phyloP scores from a whole-genome alignment of 2,888 invertebrate species.

The Pyrrhia umbra region DNA sequence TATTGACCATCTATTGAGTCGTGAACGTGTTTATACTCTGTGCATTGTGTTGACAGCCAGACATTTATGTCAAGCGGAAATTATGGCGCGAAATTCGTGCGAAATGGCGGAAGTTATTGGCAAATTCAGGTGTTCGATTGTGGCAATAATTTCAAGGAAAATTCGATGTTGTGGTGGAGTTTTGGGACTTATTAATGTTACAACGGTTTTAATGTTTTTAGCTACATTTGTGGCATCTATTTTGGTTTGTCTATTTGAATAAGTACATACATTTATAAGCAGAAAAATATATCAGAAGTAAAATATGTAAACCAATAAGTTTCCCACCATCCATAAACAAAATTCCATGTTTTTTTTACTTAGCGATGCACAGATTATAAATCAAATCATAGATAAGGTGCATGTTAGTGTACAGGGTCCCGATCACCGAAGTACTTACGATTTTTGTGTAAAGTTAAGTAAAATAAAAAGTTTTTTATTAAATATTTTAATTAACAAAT shows the following conservation, averaged over 20 bases:
- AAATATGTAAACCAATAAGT: not conserved
- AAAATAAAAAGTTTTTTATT: conserved; percentile 39
- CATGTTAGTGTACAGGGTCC: conserved; percentile 64
- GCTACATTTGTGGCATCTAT: not conserved
- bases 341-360: not conserved
- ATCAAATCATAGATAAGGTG: conserved; percentile 48
- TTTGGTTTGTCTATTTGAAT: conserved; percentile 7
- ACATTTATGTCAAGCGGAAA: conserved; percentile 49
- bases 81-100: conserved; percentile 34
- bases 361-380: conserved; percentile 47
- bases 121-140: conserved; percentile 36
- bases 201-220: not conserved
- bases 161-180: conserved; percentile 3
- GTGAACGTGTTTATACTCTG: conserved; percentile 52
- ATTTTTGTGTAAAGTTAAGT: conserved; percentile 55
- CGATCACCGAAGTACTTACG: conserved; percentile 60
- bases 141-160: conserved; percentile 12
- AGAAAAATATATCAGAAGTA: too few species aligned
- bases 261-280: too few species aligned
- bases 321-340: conserved; percentile 2
- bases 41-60: conserved; percentile 53
- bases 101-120: conserved; percentile 43
- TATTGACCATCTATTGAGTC: conserved; percentile 58
- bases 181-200: conserved; percentile 4
- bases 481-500: conserved; percentile 51